A percentile compares a stretch with the other conserved stretches of the same genome.
phyloP scores from a whole-genome alignment of 2,888 invertebrate genomes.

The Corbicula japonica region DNA sequence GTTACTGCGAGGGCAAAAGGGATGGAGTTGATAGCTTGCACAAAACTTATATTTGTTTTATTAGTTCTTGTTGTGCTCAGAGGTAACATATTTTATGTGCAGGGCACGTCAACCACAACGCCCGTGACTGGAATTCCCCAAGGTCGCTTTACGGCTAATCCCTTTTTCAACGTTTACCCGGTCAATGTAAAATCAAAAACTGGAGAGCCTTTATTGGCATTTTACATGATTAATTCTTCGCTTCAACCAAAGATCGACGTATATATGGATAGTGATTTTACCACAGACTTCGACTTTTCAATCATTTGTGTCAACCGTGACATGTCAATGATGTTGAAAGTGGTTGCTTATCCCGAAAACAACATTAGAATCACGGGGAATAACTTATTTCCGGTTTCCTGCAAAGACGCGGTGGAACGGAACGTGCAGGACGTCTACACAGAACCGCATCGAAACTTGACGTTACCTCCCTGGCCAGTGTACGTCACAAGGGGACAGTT shows the following conservation, averaged over 20 bases:
- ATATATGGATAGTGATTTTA: conserved; percentile 46
- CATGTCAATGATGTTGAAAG: conserved; percentile 15
- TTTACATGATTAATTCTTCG: conserved; percentile 37
- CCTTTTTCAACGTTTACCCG: conserved; percentile 21
- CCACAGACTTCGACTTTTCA: conserved; percentile 42
- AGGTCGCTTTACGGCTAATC: too few relatives aligned
- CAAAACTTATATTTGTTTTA: too few relatives aligned
- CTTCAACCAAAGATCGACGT: conserved; percentile 35
- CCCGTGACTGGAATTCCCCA: neutral
- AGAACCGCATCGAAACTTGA: neutral
- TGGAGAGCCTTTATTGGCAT: conserved; percentile 3
- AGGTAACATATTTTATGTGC: too few relatives aligned
- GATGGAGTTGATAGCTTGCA: too few relatives aligned
- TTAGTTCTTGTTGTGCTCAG: too few relatives aligned
- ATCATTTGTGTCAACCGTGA: conserved; percentile 34
- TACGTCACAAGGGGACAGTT: conserved; percentile 24
- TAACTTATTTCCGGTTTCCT: conserved; percentile 27
- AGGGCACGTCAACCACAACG: neutral
- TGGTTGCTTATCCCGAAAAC: conserved; percentile 2
- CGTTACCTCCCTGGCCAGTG: conserved; percentile 13
- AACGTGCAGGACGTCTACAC: conserved; percentile 8
- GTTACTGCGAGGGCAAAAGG: too few relatives aligned
- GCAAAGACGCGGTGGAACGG: conserved; percentile 16
- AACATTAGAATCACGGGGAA: conserved; percentile 20
- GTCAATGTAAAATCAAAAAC: conserved; percentile 12